Base-by-base conservation (phyloP, 1,140 invertebrate species). In the Drosophila quadrilineata region DNA sequence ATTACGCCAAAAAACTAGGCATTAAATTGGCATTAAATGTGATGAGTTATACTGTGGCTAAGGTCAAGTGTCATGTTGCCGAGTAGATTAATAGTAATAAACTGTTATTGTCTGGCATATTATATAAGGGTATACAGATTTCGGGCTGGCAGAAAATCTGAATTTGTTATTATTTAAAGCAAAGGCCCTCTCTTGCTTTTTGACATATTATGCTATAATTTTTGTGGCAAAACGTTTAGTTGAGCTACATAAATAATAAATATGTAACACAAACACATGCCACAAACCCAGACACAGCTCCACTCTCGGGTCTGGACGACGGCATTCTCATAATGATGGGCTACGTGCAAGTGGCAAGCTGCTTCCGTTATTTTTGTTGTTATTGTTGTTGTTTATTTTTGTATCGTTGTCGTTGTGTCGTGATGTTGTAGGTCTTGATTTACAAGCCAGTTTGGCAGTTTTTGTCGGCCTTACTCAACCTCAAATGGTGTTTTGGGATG, bases 211-310 rank as follows among this genome's bases (percentile, higher is more conserved):
- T 77, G 58, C 70, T 70, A 85, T 74, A 77, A 85, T 84, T 84
- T 71, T 65, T 77, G 74, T 71, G 74, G 73, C 79, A 84, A 77
- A 67, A 65, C 77, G 77, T 77, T 84, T 85, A 85, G 77, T 85
- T 85, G 70, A 85, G 77, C 79, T 67, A 84, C 77, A 84, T 85
- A 84, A 85, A 84, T 84, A 84, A 85, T 84, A 73, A 84, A 84
- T 84, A 85, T 65, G 41, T 59, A 63, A 33, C 41, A 62, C 9
- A 63, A 41, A 33, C 29, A 46, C 6, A 50, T 4, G 31, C 10
- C 17, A 22, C 3, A 19, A 6, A 22, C 36, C 1, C 1, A 16
- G 16, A 21, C 21, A 43, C n/a, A 8, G 22, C 14, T 4, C 14
- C 21, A 53, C 21, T 26, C 24, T 4, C 6, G 9, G 53, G 16